Evolutionary conservation across 2,797 vertebrate genomes (phyloP).

Genomic region (Hafferia zeledoni): DNA sequence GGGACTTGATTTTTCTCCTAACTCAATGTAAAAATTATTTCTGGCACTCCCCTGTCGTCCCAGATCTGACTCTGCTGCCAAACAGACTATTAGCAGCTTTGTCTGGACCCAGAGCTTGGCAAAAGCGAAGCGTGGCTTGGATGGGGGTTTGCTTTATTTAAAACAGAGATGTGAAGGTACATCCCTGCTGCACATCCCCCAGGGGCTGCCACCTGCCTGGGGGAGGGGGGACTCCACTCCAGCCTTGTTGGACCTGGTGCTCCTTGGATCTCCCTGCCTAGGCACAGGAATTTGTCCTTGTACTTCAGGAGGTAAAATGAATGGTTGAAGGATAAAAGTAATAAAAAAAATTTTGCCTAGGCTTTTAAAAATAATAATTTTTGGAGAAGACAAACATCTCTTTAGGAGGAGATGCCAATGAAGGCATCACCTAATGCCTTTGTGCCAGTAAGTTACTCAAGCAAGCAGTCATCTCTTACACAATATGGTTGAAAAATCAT

Average conservation of each 20-base stretch:
- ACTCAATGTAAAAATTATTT: neutral
- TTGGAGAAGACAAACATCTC: neutral
- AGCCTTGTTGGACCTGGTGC: neutral
- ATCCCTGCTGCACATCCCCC: fast-evolving
- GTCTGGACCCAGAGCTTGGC: neutral
- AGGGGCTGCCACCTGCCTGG: neutral
- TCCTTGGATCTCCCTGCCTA: neutral
- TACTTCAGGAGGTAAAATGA: neutral
- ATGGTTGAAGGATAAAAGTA: neutral
- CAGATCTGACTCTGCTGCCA: neutral
- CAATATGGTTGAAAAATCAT: neutral
- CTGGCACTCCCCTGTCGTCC: neutral
- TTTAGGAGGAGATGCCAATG: neutral
- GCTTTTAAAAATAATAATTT: neutral
- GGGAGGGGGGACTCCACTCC: neutral
- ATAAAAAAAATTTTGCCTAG: neutral
- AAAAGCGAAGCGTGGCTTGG: neutral
- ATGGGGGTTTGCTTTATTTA: neutral
- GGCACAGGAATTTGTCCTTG: neutral
- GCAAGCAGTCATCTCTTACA: neutral
- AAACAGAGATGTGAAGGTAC: neutral
- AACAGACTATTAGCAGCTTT: neutral
- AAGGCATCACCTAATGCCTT: neutral
- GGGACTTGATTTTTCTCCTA: neutral
- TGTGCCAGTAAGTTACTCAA: neutral